Percentiles rank a stretch among this genome's conserved stretches.
Evolutionary conservation across 30 jellyfish, hydroid and myxozoan species (phyloP).

Genomic region (Cassiopea andromeda): DNA sequence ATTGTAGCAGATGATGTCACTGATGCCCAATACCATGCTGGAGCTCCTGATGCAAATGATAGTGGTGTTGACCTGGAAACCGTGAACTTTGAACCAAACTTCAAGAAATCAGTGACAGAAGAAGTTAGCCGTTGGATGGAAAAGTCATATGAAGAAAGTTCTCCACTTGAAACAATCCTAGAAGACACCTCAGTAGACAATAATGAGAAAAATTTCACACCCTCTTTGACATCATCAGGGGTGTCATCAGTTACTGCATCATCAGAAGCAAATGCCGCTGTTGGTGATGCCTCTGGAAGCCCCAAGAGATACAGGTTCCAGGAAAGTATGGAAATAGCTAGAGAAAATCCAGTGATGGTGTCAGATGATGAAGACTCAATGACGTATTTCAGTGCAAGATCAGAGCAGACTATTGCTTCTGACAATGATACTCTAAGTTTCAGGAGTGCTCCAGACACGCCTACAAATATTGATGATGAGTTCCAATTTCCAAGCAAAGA

Average conservation of each 20-base stretch:
- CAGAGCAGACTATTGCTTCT: slow-evolving; percentile 78
- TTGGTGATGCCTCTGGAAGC: neutral
- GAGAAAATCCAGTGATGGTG: slow-evolving; percentile 65
- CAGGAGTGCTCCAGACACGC: slow-evolving; percentile 74
- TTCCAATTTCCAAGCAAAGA: slow-evolving; percentile 38
- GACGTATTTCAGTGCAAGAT: slow-evolving; percentile 89
- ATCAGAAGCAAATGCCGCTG: neutral
- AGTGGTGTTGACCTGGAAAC: slow-evolving; percentile 34
- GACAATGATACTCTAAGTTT: slow-evolving; percentile 46
- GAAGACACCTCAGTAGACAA: neutral
- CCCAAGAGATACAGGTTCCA: slow-evolving; percentile 23
- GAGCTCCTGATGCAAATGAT: slow-evolving; percentile 21
- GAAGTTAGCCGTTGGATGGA: slow-evolving; percentile 67
- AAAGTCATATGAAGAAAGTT: slow-evolving; percentile 23
- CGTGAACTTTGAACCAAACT: slow-evolving; percentile 10
- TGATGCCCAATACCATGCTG: neutral
- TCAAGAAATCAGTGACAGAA: slow-evolving; percentile 18
- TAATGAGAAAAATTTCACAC: neutral
- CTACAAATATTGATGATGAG: slow-evolving; percentile 42
- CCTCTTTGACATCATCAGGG: slow-evolving; percentile 1
- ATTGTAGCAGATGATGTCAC: neutral
- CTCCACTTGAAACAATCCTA: slow-evolving; percentile 25
- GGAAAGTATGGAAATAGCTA: slow-evolving; percentile 76
- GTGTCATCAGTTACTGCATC: neutral
- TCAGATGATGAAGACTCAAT: slow-evolving; percentile 80